A percentile compares a stretch with the other conserved stretches of the same genome.
Conservation (phyloP, 1,140 invertebrate species). For the Drosophila ananassae region DNA sequence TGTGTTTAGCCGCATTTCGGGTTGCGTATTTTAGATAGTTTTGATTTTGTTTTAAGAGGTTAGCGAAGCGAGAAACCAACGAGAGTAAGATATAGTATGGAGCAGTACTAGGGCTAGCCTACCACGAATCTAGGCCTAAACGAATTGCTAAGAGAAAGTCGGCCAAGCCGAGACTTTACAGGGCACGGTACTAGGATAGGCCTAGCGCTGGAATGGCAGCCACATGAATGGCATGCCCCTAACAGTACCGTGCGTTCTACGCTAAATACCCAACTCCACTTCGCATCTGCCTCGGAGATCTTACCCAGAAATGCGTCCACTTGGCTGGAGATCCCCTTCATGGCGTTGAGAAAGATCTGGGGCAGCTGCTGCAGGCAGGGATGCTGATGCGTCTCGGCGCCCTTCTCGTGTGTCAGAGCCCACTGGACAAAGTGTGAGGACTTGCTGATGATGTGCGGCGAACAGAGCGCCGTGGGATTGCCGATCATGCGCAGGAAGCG, state of each 20-base stretch:
- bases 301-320: slow-evolving; percentile 98
- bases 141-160: background rate
- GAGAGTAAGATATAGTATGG: slow-evolving; percentile 20
- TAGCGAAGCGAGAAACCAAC: slow-evolving; percentile 50
- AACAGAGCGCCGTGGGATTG: slow-evolving; percentile 96
- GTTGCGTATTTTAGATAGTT: slow-evolving; percentile 27
- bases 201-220: background rate
- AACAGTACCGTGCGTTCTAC: slow-evolving; percentile 8
- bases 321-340: slow-evolving; percentile 95
- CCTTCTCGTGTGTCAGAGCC: slow-evolving; percentile 89
- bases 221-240: background rate
- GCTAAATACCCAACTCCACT: background rate
- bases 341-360: slow-evolving; percentile 96
- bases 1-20: slow-evolving; percentile 2
- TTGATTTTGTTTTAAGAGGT: slow-evolving; percentile 3
- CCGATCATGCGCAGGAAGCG: slow-evolving; percentile 96
- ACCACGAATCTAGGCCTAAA: slow-evolving; percentile 12
- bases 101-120: slow-evolving; percentile 47
- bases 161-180: background rate
- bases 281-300: slow-evolving; percentile 24
- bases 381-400: slow-evolving; percentile 95
- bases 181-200: slow-evolving; percentile 9
- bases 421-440: slow-evolving; percentile 93
- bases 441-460: slow-evolving; percentile 93
- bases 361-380: slow-evolving; percentile 94